These are phyloP conservation scores for Steinernema carpocapsae DNA, from an alignment of 2,888 invertebrate species.

Conservation along the genomic window DNA sequence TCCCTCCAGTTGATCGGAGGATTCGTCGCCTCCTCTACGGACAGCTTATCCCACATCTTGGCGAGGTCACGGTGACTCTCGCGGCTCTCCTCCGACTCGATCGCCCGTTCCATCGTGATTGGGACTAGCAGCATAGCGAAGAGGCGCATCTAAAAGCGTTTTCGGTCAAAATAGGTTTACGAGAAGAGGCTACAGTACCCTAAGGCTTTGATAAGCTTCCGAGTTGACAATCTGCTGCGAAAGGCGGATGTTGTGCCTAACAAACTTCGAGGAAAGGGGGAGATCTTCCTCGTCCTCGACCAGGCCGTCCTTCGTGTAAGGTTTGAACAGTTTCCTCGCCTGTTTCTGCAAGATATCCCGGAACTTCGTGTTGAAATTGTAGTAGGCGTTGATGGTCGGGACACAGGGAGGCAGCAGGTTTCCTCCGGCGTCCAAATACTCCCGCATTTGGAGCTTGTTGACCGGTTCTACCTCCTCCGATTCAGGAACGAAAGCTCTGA, in stretches of 20 bases:
- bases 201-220: not conserved
- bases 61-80: not conserved
- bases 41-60: not conserved
- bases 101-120: constrained; percentile 41
- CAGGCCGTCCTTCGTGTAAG: constrained; percentile 7
- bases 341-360: constrained; percentile 22
- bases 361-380: constrained; percentile 23
- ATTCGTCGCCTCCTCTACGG: not conserved
- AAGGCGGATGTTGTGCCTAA: constrained; percentile 10
- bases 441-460: not conserved
- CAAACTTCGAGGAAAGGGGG: not conserved
- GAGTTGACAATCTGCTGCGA: not conserved
- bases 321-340: not conserved
- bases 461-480: not conserved
- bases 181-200: not conserved
- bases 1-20: not conserved
- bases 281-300: not conserved
- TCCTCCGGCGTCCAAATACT: constrained; percentile 11
- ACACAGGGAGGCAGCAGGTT: constrained; percentile 22
- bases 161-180: not conserved
- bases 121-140: constrained; percentile 44
- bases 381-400: constrained; percentile 17
- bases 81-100: constrained; percentile 31
- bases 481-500: not conserved
- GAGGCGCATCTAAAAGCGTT: constrained; percentile 43